Percentiles rank a stretch among this genome's conserved stretches.
Conservation (phyloP, 1,140 invertebrate species). For the Asbolus verrucosus region DNA sequence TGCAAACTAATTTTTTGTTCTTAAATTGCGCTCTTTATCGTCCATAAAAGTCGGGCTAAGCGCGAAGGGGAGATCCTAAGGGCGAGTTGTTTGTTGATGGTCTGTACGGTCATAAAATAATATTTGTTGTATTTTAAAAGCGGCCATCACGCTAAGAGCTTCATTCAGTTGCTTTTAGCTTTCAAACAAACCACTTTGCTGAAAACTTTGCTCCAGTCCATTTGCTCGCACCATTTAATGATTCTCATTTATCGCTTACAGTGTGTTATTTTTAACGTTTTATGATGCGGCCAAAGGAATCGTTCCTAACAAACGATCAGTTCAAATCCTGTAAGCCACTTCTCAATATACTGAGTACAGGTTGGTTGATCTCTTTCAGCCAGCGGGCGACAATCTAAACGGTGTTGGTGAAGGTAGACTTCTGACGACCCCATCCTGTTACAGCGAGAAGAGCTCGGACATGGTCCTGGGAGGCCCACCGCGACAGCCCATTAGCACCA, state of each 20-base stretch:
- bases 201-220: conserved; percentile 52
- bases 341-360: conserved; percentile 40
- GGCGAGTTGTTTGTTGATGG: conserved; percentile 28
- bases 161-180: conserved; percentile 58
- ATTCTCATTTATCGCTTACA: conserved; percentile 54
- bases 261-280: conserved; percentile 52
- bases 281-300: conserved; percentile 21
- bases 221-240: conserved; percentile 55
- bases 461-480: conserved; percentile 62
- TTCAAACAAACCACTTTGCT: conserved; percentile 57
- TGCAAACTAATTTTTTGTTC: conserved; percentile 15
- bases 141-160: conserved; percentile 54
- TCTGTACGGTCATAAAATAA: conserved; percentile 48
- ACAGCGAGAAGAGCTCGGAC: conserved; percentile 66
- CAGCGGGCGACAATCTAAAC: conserved; percentile 63
- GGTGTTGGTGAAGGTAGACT: conserved; percentile 52
- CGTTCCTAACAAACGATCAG: conserved; percentile 2
- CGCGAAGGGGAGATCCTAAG: neutral
- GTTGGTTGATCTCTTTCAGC: conserved; percentile 63
- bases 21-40: conserved; percentile 1
- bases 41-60: neutral
- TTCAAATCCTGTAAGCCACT: conserved; percentile 7
- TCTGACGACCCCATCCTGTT: conserved; percentile 62
- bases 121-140: conserved; percentile 54
- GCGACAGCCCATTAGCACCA: conserved; percentile 66